Evolutionary conservation across 2,113 vertebrate genomes (phyloP).

Genomic region (Pyrgilauda ruficollis): DNA sequence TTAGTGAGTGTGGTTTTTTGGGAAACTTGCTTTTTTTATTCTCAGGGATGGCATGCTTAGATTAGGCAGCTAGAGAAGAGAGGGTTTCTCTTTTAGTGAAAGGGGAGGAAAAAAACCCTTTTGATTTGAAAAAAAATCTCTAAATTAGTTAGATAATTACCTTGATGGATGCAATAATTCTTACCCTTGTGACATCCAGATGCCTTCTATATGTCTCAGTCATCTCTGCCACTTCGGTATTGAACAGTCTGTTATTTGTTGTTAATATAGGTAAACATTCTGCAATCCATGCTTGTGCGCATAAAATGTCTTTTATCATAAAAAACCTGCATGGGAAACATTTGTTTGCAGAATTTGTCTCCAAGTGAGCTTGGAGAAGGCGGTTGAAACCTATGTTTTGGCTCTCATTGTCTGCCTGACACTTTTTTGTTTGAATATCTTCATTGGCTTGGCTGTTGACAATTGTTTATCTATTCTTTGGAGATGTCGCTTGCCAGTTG

Average conservation of each 20-base stretch:
- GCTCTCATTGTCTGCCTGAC: not conserved
- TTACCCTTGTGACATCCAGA: not conserved
- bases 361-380: not conserved
- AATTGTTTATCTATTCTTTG: not conserved
- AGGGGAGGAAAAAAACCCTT: not conserved
- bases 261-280: not conserved
- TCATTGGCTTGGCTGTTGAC: not conserved
- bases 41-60: not conserved
- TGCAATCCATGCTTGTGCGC: not conserved
- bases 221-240: not conserved
- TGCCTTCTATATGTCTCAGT: not conserved
- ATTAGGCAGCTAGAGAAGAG: not conserved
- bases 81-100: not conserved
- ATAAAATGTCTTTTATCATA: not conserved
- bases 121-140: not conserved
- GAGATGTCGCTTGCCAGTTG: not conserved
- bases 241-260: not conserved
- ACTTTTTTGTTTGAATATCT: not conserved
- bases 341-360: not conserved
- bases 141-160: not conserved
- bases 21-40: not conserved
- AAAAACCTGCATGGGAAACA: not conserved
- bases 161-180: not conserved
- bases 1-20: fast-evolving
- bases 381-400: not conserved